Base-by-base conservation (phyloP, 2,888 invertebrate genomes). In the Euphydryas editha region DNA sequence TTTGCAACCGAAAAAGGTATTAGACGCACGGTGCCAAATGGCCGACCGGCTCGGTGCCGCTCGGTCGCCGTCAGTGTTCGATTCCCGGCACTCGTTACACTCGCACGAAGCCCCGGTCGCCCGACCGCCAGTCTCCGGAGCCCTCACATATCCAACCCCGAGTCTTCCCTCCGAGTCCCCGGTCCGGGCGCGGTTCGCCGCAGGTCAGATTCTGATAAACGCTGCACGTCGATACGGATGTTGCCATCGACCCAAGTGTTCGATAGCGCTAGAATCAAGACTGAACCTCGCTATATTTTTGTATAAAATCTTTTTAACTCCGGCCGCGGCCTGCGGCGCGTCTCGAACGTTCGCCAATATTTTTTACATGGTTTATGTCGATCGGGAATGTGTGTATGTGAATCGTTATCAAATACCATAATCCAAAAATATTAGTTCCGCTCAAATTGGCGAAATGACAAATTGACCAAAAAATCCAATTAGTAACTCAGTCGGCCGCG, bases 271-370 rank as follows among this genome's bases (percentile, higher is more conserved):
- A 39, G 15, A 18, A 10, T 39, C 39, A 58, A 63, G 57, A 63
- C 57, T 58, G 63, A 63, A 49, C 39, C 44, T 47, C 54, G 11
- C 20, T 57, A 58, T 63, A 63, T 63, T 58, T 58, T 58, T 63
- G 36, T 62, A 62, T 42, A 36, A 20, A 42, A 39, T 55, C 24
- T 59, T 21, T 59, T 59, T 58, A n/a, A 58, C 36, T 36, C 46
- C 20, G 15, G 30, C 11, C n/a, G 30, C 17, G 54, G 30, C 17
- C 17, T 17, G 30, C 15, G 15, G 15, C 54, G 2, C 7, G 8
- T 51, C n/a, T 15, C 24, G 17, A 54, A 8, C 54, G 5, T 2
- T 44, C 36, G 1, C 17, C 5, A 17, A 2, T 8, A 3, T n/a
- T 36, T 5, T 10, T 36, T 10, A 8, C 10, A 36, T 36, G 17